Evolutionary conservation across 1,140 invertebrate genomes (phyloP), one percentile per base, ranked within the genome.

Genomic region (Drosophila melanica): DNA sequence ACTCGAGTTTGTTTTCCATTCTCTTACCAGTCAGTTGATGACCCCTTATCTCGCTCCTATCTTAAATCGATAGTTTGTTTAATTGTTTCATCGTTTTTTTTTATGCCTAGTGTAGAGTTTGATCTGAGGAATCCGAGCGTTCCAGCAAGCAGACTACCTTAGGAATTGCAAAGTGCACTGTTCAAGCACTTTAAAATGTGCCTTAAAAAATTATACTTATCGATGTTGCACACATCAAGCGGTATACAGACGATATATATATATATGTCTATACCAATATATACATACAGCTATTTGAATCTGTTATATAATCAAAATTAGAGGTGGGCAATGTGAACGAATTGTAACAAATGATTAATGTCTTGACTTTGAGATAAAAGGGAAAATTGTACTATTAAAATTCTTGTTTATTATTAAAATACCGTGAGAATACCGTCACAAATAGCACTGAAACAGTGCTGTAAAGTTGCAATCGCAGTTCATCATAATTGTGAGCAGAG

Each of bases 161-260:
- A 45, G 8, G n/a, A 45, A 45, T 23, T 47, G 33, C 33, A n/a
- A 23, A 33, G 57, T 20, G 30, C 59, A 48, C 60, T 18, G 10
- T 8, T 23, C 12, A 33, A 45, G 33, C 30, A 30, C 20, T 8
- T 35, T 30, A 55, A 18, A 30, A 39, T 64, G 60, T 64, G 67
- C 67, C 67, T 70, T 70, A 70, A 53, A 62, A 64, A 64, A 59
- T 67, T 58, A 20, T 42, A 44, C 47, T 53, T 11, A 62, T 47
- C 33, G 41, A 33, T 39, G 55, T 57, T 68, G 70, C 64, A 68
- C 70, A 53, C 47, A 16, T 60, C 55, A 47, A 20, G 39, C 41
- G 41, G 14, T 51, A 23, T 48, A 42, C 27, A 73, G 27, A 30
- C 39, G 16, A 16, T 48, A 55, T 35, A 51, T 45, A 58, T 14